Conservation (phyloP, 2,113 vertebrate genomes). For the Eolophus roseicapilla region DNA sequence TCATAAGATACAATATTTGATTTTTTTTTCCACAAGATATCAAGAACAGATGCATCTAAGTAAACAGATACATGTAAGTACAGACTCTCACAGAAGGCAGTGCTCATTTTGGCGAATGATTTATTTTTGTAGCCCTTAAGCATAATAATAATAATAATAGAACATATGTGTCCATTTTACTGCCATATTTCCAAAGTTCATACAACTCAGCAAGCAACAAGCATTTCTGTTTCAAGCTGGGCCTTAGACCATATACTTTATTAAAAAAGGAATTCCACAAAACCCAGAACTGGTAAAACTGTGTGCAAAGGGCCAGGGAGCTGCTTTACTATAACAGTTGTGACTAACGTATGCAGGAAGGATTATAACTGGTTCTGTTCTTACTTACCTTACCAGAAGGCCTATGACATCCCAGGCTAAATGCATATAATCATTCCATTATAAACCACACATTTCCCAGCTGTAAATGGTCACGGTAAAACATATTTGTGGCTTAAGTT, state of each 20-base stretch:
- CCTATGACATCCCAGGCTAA: neutral
- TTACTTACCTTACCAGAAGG: slow-evolving; percentile 19
- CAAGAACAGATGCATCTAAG: slow-evolving; percentile 63
- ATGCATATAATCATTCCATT: slow-evolving; percentile 1
- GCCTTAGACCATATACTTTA: slow-evolving; percentile 37
- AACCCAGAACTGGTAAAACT: slow-evolving; percentile 18
- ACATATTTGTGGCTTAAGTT: neutral
- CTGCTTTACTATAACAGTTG: neutral
- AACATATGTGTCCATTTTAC: slow-evolving; percentile 68
- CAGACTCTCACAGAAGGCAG: slow-evolving; percentile 32
- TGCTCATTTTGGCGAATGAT: slow-evolving; percentile 37
- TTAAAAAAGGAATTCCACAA: slow-evolving; percentile 46
- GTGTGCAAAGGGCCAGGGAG: neutral
- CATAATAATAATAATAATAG: slow-evolving; percentile 53
- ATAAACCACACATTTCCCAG: slow-evolving; percentile 8
- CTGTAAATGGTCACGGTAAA: neutral
- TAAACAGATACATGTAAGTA: slow-evolving; percentile 59
- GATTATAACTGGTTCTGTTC: neutral
- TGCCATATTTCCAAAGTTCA: slow-evolving; percentile 55
- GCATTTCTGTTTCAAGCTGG: slow-evolving; percentile 52
- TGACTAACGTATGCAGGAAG: neutral
- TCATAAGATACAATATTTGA: slow-evolving; percentile 49
- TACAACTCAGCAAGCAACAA: slow-evolving; percentile 15
- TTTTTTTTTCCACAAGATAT: slow-evolving; percentile 42
- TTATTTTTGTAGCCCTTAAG: slow-evolving; percentile 61